These are phyloP conservation scores for Anguilla megastoma DNA, from an alignment of 2,797 vertebrate species.

Conservation along the genomic window DNA sequence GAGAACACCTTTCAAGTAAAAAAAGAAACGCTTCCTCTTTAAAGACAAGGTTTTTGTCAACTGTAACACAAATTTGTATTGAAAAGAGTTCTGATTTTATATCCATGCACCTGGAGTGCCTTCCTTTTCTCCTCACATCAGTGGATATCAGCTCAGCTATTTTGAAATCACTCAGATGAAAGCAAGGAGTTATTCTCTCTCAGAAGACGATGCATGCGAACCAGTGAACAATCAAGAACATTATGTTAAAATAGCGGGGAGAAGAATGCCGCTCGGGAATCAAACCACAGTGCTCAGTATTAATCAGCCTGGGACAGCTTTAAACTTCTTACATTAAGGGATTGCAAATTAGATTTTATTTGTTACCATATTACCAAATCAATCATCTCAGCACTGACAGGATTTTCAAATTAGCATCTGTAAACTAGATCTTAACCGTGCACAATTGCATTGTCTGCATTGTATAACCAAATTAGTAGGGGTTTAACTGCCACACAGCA, in stretches of 20 bases:
- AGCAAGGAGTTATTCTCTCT: neutral
- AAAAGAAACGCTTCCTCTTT: neutral
- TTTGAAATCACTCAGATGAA: slow-evolving; percentile 13
- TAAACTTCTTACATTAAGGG: neutral
- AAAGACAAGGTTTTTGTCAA: slow-evolving; percentile 12
- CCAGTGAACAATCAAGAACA: neutral
- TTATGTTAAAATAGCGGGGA: neutral
- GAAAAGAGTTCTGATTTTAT: neutral
- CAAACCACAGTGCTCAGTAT: neutral
- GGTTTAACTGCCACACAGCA: slow-evolving; percentile 8
- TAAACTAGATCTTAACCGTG: slow-evolving; percentile 17
- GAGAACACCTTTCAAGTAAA: neutral
- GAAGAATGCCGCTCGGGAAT: neutral
- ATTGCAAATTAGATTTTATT: neutral
- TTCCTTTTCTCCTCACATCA: neutral
- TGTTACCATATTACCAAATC: slow-evolving; percentile 13
- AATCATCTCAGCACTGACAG: slow-evolving; percentile 3
- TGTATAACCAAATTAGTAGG: slow-evolving; percentile 21
- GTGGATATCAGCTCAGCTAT: slow-evolving; percentile 1
- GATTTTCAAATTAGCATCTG: slow-evolving; percentile 28
- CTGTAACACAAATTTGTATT: neutral
- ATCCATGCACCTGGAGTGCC: slow-evolving; percentile 8
- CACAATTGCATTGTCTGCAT: slow-evolving; percentile 20
- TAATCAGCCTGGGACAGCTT: neutral
- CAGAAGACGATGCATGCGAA: neutral